phyloP scores from a whole-genome alignment of 2,797 vertebrate genomes.

The Peromyscus aztecus region DNA sequence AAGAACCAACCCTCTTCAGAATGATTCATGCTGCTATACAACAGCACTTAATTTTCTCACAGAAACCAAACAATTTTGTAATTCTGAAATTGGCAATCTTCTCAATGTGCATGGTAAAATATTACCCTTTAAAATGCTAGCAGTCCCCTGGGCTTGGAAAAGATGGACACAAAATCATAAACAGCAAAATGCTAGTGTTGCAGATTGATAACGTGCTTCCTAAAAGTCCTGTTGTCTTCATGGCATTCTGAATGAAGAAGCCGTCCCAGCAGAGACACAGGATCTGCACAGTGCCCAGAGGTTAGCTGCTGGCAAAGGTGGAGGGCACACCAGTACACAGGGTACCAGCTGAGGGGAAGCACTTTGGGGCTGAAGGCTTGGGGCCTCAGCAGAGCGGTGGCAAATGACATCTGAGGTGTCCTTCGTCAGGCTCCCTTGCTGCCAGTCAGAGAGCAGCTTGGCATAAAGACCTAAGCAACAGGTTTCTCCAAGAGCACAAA shows the following conservation, averaged over 20 bases:
- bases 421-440: constrained; percentile 78
- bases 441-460: constrained; percentile 84
- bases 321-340: neutral
- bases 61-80: neutral
- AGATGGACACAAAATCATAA: constrained; percentile 23
- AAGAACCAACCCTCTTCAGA: constrained; percentile 18
- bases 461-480: constrained; percentile 86
- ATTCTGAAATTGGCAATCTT: constrained; percentile 26
- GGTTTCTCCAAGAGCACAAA: constrained; percentile 86
- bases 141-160: neutral
- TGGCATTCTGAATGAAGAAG: neutral
- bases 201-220: neutral
- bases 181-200: neutral
- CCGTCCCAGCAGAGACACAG: neutral
- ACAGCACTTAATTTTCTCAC: neutral
- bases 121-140: constrained; percentile 22
- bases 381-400: constrained; percentile 71
- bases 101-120: constrained; percentile 51
- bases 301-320: neutral
- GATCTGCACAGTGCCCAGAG: neutral
- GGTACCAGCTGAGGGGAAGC: neutral
- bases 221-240: neutral
- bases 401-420: constrained; percentile 83
- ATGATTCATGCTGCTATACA: neutral
- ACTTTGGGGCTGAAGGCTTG: neutral